Conservation (phyloP, 2,113 vertebrate genomes). For the Petroica traversi region DNA sequence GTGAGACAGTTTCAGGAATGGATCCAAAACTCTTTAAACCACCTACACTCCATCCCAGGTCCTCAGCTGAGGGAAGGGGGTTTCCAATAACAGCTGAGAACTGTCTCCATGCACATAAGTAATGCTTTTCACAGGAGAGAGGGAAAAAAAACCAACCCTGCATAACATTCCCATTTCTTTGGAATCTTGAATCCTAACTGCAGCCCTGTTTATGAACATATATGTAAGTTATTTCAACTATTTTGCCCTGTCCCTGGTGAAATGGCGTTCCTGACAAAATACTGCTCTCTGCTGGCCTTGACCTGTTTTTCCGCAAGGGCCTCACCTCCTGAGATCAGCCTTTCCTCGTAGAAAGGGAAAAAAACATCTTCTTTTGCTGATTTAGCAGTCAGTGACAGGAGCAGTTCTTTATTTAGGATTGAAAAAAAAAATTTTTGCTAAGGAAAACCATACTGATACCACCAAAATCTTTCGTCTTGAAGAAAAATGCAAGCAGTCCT, state of each 20-base stretch:
- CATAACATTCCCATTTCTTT: not conserved
- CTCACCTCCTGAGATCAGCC: not conserved
- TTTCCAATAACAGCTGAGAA: not conserved
- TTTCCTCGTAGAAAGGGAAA: not conserved
- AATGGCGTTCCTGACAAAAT: not conserved
- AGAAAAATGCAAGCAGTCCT: not conserved
- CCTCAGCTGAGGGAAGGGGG: accelerated
- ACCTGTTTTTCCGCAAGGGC: not conserved
- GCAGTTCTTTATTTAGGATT: not conserved
- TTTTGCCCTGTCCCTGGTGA: not conserved
- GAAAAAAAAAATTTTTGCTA: not conserved
- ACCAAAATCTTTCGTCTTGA: not conserved
- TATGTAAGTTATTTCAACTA: not conserved
- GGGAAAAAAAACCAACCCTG: not conserved
- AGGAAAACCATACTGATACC: not conserved
- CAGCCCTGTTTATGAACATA: not conserved
- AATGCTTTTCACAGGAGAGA: not conserved
- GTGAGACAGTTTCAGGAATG: not conserved
- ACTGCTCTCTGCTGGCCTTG: conserved; percentile 43
- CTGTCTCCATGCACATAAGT: not conserved
- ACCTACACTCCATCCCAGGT: not conserved
- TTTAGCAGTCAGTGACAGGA: accelerated
- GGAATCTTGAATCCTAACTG: not conserved
- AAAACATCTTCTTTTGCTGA: not conserved
- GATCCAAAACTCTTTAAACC: not conserved